Percentiles rank a stretch among this genome's conserved stretches.
phyloP scores from a whole-genome alignment of 2,888 invertebrate genomes.

The Choreutis nemorana region DNA sequence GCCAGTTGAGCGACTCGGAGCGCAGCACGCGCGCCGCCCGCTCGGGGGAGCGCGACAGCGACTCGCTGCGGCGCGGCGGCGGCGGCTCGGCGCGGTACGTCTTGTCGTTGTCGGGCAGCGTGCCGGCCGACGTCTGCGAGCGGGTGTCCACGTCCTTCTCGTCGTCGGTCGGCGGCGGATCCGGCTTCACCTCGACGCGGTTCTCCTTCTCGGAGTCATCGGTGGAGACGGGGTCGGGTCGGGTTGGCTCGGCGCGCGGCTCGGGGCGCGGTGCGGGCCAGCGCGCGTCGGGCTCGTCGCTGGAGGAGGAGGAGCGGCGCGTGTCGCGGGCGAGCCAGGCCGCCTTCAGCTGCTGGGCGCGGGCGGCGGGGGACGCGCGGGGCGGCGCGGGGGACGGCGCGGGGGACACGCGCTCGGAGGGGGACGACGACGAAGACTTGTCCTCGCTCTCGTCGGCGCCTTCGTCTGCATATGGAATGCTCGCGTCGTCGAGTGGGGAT shows the following conservation, averaged over 20 bases:
- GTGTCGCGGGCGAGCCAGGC: constrained; percentile 53
- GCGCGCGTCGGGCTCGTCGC: constrained; percentile 30
- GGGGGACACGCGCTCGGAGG: constrained; percentile 29
- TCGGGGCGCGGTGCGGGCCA: constrained; percentile 8
- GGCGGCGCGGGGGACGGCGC: constrained; percentile 15
- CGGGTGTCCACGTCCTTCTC: constrained; percentile 82
- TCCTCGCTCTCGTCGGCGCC: constrained; percentile 62
- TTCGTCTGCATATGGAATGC: constrained; percentile 77
- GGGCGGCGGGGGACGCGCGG: constrained; percentile 18
- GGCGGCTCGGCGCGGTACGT: constrained; percentile 18
- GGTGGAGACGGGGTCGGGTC: constrained; percentile 22
- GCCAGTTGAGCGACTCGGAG: constrained; percentile 69
- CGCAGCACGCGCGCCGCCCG: constrained; percentile 63
- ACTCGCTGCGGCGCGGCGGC: constrained; percentile 73
- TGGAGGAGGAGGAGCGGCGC: constrained; percentile 38
- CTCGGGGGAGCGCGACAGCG: constrained; percentile 65
- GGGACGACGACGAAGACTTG: constrained; percentile 35
- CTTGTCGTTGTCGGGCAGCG: constrained; percentile 23
- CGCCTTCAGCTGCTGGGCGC: constrained; percentile 48
- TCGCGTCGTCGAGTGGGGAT: constrained; percentile 70
- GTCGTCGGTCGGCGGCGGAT: constrained; percentile 63
- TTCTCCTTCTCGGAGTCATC: constrained; percentile 55
- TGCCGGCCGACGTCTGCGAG: constrained; percentile 58
- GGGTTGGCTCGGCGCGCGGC: not conserved
- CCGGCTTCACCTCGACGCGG: constrained; percentile 21